phyloP scores from a whole-genome alignment of 2,888 invertebrate genomes.

The Myopa tessellatipennis region DNA sequence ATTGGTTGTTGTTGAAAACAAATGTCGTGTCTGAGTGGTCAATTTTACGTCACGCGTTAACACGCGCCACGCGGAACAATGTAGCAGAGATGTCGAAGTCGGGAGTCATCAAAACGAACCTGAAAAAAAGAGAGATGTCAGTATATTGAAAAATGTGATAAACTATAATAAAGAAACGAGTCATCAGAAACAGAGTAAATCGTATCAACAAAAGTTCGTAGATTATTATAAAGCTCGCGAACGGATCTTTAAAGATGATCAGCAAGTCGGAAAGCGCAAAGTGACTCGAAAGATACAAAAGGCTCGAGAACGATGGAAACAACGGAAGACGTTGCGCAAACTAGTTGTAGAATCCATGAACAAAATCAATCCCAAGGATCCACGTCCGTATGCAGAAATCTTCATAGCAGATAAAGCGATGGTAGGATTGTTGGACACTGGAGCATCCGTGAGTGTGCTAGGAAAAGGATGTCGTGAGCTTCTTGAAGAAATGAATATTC shows the following conservation, averaged over 20 bases:
- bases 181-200: neutral
- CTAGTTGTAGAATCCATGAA: neutral
- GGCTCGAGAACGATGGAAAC: no score
- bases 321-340: neutral
- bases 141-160: neutral
- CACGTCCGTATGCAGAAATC: neutral
- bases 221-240: neutral
- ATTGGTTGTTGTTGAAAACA: constrained; percentile 19
- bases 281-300: neutral
- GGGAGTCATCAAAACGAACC: neutral
- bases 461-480: constrained; percentile 13
- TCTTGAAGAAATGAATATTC: neutral
- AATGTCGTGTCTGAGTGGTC: neutral
- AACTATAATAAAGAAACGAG: neutral
- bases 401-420: neutral
- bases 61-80: neutral
- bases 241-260: neutral
- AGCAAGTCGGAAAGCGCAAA: neutral
- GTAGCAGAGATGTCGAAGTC: no score
- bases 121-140: neutral
- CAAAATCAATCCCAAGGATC: neutral
- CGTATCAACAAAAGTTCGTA: neutral
- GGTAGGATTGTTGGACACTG: constrained; percentile 38
- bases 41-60: neutral
- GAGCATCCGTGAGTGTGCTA: constrained; percentile 33